Percentiles rank a stretch among this genome's conserved stretches.
phyloP scores from a whole-genome alignment of 2,113 vertebrate species.

The Choloepus hoffmanni region DNA sequence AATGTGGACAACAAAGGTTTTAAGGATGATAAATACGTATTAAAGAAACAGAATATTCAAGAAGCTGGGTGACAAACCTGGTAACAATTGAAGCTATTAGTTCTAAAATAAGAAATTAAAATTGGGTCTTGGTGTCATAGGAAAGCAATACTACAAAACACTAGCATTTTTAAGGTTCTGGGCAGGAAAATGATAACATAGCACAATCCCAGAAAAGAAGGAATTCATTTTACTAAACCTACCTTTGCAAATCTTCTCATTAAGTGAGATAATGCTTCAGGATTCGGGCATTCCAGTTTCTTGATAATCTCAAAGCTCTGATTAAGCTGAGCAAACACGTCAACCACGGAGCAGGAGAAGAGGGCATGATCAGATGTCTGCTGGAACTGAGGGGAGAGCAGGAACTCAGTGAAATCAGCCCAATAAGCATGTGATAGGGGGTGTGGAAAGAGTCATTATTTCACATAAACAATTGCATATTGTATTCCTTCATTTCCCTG shows the following conservation, averaged over 20 bases:
- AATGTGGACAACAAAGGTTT: background rate
- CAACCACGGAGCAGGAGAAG: slow-evolving; percentile 98
- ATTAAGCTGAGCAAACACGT: slow-evolving; percentile 99
- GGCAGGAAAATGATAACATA: slow-evolving; percentile 6
- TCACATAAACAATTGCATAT: background rate
- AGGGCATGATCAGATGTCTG: slow-evolving; percentile 98
- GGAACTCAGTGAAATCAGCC: background rate
- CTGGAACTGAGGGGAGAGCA: slow-evolving; percentile 91
- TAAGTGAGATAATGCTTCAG: slow-evolving; percentile 97
- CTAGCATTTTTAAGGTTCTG: background rate
- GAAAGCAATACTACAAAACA: background rate
- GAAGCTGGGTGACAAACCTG: fast-evolving
- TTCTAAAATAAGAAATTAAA: background rate
- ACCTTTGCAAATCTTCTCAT: slow-evolving; percentile 99
- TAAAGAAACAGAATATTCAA: background rate
- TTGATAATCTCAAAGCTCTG: slow-evolving; percentile 99
- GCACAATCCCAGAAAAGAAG: background rate
- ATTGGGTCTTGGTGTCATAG: background rate
- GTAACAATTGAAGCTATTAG: background rate
- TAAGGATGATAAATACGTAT: background rate
- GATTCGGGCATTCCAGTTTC: slow-evolving; percentile 99
- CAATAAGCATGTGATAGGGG: background rate
- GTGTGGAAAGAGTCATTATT: background rate
- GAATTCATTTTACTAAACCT: slow-evolving; percentile 57
- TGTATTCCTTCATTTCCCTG: background rate